Evolutionary conservation across 1,140 invertebrate species (phyloP), one percentile per base, ranked within the genome.

Genomic region (Trialeurodes vaporariorum): DNA sequence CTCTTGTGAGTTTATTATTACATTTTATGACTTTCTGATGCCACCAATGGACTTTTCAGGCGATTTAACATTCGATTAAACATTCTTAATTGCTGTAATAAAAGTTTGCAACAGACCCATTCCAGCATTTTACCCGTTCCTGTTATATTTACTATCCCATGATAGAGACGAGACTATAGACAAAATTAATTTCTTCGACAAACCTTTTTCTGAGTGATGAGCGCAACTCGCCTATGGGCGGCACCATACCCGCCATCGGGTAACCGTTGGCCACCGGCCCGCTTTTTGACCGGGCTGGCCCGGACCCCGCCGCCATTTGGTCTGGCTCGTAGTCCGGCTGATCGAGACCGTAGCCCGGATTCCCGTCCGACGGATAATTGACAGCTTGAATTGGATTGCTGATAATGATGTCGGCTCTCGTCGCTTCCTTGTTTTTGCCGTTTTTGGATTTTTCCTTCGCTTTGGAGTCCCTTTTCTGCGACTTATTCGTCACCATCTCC

Each of bases 171-270:
- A n/a, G n/a, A n/a, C n/a, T n/a, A n/a, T n/a, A n/a, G n/a, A n/a
- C n/a, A n/a, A n/a, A n/a, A n/a, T n/a, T n/a, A n/a, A n/a, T n/a
- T n/a, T n/a, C n/a, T n/a, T n/a, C n/a, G 34, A 9, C 34, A 9
- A 49, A 49, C 27, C 64, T 34, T 34, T 65, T 65, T 27, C 49
- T 65, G 27, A 65, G 24, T 12, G 64, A 65, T 2, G 64, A 65
- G 25, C 64, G 27, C 26, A 65, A 27, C 24, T 65, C 64, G 22
- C 64, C 64, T 27, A 65, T 65, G 13, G 63, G 63, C 64, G 27
- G 27, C 12, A 65, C 27, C n/a, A 23, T 61, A 21, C 64, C 64
- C 23, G 34, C 34, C 34, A 49, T 49, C 5, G 34, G 34, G 34
- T 49, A 49, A 17, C 34, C 34, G 34, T 49, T 49, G 34, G 34